Percentiles rank a stretch among this genome's conserved stretches.
phyloP scores from a whole-genome alignment of 2,113 vertebrate genomes.

The Taxidea taxus region DNA sequence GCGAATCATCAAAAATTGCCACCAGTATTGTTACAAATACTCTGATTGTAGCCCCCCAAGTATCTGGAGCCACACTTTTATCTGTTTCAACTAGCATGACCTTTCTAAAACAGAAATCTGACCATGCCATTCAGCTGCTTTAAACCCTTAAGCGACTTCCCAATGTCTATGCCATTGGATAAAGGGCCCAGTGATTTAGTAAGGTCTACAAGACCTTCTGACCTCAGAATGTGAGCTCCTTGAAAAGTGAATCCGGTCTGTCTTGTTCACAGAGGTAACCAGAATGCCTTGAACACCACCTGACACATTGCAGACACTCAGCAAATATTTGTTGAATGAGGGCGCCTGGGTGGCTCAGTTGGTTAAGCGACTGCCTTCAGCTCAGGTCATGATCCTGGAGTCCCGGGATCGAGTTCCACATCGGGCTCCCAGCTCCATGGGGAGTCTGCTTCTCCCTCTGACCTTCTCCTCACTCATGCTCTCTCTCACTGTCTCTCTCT shows the following conservation, averaged over 20 bases:
- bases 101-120: conserved; percentile 13
- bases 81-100: neutral
- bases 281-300: neutral
- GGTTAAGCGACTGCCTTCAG: too few species aligned
- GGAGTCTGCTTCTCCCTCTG: too few species aligned
- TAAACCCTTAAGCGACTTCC: neutral
- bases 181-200: neutral
- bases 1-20: neutral
- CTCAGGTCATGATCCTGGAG: too few species aligned
- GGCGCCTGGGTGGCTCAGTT: too few species aligned
- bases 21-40: neutral
- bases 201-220: neutral
- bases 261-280: neutral
- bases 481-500: too few species aligned
- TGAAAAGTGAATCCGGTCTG: neutral
- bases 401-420: too few species aligned
- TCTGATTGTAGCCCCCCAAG: neutral
- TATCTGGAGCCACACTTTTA: neutral
- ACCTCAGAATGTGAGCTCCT: neutral
- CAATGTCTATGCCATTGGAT: neutral
- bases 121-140: neutral
- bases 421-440: too few species aligned
- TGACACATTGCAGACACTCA: neutral
- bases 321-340: neutral
- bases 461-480: too few species aligned